Evolutionary conservation across 2,113 vertebrate genomes (phyloP).

Genomic region (Sus scrofa): DNA sequence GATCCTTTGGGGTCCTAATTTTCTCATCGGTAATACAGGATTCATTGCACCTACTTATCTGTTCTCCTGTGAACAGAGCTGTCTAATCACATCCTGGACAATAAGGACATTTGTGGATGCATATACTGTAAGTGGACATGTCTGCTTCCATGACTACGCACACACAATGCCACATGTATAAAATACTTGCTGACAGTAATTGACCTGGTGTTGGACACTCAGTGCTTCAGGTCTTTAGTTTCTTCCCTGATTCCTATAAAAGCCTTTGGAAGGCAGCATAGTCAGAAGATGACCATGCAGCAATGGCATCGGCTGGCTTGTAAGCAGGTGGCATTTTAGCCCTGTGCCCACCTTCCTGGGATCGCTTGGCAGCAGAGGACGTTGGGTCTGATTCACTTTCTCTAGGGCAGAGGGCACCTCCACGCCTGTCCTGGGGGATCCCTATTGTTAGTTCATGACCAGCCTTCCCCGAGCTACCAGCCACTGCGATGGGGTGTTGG

Average conservation of each 20-base stretch:
- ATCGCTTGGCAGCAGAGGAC: not conserved
- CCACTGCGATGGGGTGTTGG: not conserved
- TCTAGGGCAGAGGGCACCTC: not conserved
- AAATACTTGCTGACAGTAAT: not conserved
- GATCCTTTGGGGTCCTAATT: not conserved
- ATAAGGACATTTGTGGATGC: not conserved
- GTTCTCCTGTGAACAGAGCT: not conserved
- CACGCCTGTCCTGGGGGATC: not conserved
- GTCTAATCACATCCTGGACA: not conserved
- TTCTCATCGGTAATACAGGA: not conserved
- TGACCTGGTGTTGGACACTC: not conserved
- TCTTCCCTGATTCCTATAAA: not conserved
- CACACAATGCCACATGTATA: too few species aligned
- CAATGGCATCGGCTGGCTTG: not conserved
- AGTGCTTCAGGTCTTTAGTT: not conserved
- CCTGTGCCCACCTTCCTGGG: not conserved
- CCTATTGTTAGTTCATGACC: not conserved
- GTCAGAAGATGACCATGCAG: not conserved
- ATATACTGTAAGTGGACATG: not conserved
- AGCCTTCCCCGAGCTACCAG: rapidly evolving
- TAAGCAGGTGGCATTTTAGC: not conserved
- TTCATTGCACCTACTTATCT: not conserved
- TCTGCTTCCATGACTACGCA: not conserved
- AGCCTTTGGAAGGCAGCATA: not conserved
- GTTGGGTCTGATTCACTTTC: not conserved